Evolutionary conservation across 2,113 vertebrate genomes (phyloP).

Genomic region (Dermatemys mawii): DNA sequence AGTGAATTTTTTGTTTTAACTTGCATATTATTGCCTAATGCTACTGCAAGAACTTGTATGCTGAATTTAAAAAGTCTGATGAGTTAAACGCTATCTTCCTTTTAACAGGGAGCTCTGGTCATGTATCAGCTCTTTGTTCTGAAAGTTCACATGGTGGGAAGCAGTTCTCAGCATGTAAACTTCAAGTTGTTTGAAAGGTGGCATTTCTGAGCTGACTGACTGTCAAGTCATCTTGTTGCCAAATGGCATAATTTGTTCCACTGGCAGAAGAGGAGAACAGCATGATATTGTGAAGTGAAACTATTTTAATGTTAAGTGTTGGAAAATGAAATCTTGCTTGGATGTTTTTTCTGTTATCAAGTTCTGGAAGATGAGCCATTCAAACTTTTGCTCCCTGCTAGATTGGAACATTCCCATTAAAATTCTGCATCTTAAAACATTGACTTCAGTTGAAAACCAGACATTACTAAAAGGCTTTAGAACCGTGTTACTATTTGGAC

Average conservation of each 20-base stretch:
- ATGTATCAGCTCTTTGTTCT: neutral
- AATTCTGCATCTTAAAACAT: neutral
- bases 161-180: neutral
- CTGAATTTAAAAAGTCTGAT: neutral
- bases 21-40: neutral
- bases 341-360: neutral
- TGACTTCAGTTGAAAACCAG: neutral
- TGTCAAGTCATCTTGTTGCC: neutral
- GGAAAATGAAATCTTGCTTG: neutral
- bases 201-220: neutral
- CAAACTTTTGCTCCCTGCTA: neutral
- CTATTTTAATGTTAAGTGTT: neutral
- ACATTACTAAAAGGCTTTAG: neutral
- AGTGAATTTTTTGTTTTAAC: accelerated
- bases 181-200: neutral
- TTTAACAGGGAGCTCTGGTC: neutral
- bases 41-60: neutral
- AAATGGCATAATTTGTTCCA: neutral
- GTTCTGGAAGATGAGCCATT: neutral
- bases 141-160: neutral
- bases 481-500: neutral
- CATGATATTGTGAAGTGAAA: neutral
- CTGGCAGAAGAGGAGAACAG: neutral
- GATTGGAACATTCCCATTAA: neutral
- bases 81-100: neutral